Percentiles rank a stretch among this genome's conserved stretches.
These are phyloP conservation scores for Erethizon dorsatum DNA, from an alignment of 2,797 vertebrate genomes.

Conservation along the genomic window DNA sequence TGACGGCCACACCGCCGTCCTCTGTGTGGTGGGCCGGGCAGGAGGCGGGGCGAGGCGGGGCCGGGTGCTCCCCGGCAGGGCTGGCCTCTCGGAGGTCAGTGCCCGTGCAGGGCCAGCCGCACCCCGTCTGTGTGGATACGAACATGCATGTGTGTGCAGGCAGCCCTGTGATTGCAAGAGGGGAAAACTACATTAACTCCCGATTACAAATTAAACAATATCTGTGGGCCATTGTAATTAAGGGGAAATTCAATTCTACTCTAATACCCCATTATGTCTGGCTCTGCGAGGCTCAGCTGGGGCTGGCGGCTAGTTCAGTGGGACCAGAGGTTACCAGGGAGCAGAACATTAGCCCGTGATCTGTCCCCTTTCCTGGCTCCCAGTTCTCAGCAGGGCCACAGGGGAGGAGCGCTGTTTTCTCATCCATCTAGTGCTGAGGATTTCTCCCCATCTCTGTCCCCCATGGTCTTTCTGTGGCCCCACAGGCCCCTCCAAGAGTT, in stretches of 20 bases:
- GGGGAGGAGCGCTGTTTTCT: accelerated
- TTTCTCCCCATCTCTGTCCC: neutral
- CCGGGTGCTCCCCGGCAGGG: neutral
- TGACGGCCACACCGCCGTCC: neutral
- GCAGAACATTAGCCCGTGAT: accelerated
- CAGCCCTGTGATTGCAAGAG: neutral
- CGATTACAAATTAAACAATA: conserved; percentile 90
- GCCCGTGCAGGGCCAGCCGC: accelerated
- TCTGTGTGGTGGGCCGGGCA: neutral
- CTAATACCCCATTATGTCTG: conserved; percentile 90
- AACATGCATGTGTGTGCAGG: conserved; percentile 68
- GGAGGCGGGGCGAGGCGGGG: neutral
- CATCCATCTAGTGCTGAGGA: neutral
- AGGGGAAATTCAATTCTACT: conserved; percentile 91
- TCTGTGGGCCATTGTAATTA: conserved; percentile 92
- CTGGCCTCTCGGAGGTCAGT: accelerated
- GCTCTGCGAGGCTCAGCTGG: conserved; percentile 22
- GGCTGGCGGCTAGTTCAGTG: neutral
- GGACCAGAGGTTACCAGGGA: neutral
- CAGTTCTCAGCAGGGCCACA: accelerated
- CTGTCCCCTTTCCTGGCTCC: neutral
- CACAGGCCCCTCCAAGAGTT: neutral
- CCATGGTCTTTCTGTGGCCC: neutral
- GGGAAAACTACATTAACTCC: conserved; percentile 86
- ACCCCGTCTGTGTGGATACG: conserved; percentile 64